Percentiles rank a stretch among this genome's conserved stretches.
Evolutionary conservation across 2,797 vertebrate genomes (phyloP).

Genomic region (Melanotaenia maccullochi): DNA sequence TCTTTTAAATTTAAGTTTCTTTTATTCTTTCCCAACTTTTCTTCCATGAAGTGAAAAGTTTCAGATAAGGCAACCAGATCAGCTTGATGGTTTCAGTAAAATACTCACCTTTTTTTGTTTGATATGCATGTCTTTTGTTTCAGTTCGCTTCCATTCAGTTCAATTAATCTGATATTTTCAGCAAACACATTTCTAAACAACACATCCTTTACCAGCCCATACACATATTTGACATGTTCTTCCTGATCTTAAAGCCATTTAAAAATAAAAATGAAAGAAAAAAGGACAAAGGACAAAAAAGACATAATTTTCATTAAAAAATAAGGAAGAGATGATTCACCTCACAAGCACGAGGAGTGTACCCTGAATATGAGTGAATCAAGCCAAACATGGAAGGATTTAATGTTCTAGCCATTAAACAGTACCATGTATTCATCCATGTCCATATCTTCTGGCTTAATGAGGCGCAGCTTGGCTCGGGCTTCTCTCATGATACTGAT

Average conservation of each 20-base stretch:
- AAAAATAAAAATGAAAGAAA: background rate
- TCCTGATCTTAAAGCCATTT: background rate
- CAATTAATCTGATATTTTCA: no score
- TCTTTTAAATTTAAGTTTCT: no score
- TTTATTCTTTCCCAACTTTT: no score
- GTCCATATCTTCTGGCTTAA: slow-evolving; percentile 94
- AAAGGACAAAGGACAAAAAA: background rate
- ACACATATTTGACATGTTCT: background rate
- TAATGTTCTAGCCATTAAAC: background rate
- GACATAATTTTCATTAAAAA: background rate
- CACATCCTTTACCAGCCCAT: no score
- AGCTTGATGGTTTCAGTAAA: no score
- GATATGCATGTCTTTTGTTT: no score
- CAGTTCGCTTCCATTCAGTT: no score
- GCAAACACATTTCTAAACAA: no score
- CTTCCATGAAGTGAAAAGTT: no score
- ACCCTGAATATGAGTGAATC: background rate
- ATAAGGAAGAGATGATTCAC: background rate
- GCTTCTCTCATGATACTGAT: slow-evolving; percentile 98
- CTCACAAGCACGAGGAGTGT: background rate
- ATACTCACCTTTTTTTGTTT: no score
- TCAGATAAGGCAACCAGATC: no score
- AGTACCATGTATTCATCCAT: slow-evolving; percentile 96
- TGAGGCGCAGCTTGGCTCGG: slow-evolving; percentile 90
- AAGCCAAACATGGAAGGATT: background rate